A percentile compares a stretch with the other conserved stretches of the same genome.
Conservation (phyloP, 2,888 invertebrate species). For the Alloplasta piceator region DNA sequence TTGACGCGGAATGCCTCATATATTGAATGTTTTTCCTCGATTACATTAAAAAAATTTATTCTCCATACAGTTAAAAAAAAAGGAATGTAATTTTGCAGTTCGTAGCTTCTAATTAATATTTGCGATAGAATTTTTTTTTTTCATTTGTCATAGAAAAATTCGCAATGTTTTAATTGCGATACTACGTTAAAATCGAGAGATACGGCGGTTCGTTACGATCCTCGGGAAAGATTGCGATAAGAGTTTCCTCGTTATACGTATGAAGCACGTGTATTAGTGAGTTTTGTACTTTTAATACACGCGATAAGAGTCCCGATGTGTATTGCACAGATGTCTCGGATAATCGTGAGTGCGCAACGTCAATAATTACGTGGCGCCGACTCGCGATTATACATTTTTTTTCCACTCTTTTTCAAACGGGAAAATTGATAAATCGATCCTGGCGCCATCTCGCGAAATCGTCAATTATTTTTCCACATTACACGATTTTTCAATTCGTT, state of each 20-base stretch:
- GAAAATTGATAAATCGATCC: slow-evolving; percentile 55
- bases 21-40: too few species aligned
- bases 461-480: slow-evolving; percentile 1
- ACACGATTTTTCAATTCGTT: background rate
- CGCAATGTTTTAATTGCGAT: slow-evolving; percentile 16
- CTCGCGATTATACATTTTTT: slow-evolving; percentile 18
- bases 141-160: slow-evolving; percentile 39
- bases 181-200: slow-evolving; percentile 46
- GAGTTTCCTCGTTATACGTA: slow-evolving; percentile 36
- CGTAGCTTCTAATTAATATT: slow-evolving; percentile 13
- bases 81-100: background rate
- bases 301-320: slow-evolving; percentile 31
- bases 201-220: slow-evolving; percentile 57
- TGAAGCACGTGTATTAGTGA: background rate
- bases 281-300: slow-evolving; percentile 36
- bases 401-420: background rate
- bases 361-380: slow-evolving; percentile 56
- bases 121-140: slow-evolving; percentile 32
- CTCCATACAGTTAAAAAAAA: too few species aligned
- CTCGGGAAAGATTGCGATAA: slow-evolving; percentile 47
- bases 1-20: too few species aligned
- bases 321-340: slow-evolving; percentile 61
- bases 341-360: slow-evolving; percentile 55
- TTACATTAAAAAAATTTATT: too few species aligned
- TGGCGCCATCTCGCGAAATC: slow-evolving; percentile 51